A percentile compares a stretch with the other conserved stretches of the same genome.
phyloP scores from a whole-genome alignment of 92 coral and sea anemone genomes.

The Scolanthus callimorphus region DNA sequence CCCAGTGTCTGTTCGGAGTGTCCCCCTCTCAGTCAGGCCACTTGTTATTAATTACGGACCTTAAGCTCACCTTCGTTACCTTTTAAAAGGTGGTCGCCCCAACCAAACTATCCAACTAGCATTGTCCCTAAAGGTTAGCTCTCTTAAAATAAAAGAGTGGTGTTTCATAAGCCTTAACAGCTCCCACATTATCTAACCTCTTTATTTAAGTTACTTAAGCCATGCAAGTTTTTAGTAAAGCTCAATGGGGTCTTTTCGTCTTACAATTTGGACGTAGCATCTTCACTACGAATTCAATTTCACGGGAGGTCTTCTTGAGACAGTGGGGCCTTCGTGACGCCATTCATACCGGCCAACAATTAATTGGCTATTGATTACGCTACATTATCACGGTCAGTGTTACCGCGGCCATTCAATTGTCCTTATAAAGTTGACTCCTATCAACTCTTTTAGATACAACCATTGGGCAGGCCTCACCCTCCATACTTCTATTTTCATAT shows the following conservation, averaged over 20 bases:
- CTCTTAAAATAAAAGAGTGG: slow-evolving; percentile 74
- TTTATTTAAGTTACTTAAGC: slow-evolving; percentile 48
- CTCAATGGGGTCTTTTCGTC: slow-evolving; percentile 92
- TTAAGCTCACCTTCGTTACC: slow-evolving; percentile 90
- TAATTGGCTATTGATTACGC: slow-evolving; percentile 90
- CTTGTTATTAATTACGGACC: slow-evolving; percentile 60
- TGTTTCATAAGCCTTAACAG: slow-evolving; percentile 56
- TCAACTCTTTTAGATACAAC: slow-evolving; percentile 67
- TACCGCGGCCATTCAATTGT: slow-evolving; percentile 95
- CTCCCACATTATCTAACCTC: slow-evolving; percentile 72
- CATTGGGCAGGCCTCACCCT: slow-evolving; percentile 96
- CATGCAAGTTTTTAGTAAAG: slow-evolving; percentile 76
- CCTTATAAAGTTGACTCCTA: slow-evolving; percentile 59
- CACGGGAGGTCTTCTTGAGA: slow-evolving; percentile 72
- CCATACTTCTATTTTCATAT: slow-evolving; percentile 69
- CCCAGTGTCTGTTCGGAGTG: slow-evolving; percentile 63
- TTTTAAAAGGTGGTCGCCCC: slow-evolving; percentile 93
- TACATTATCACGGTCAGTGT: slow-evolving; percentile 89
- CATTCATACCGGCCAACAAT: slow-evolving; percentile 97
- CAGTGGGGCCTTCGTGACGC: slow-evolving; percentile 87
- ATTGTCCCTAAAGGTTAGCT: slow-evolving; percentile 61
- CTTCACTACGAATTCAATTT: slow-evolving; percentile 93
- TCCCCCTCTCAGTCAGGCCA: slow-evolving; percentile 82
- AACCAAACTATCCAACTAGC: slow-evolving; percentile 89
- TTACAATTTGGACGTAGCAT: slow-evolving; percentile 87